Percentiles rank a stretch among this genome's conserved stretches.
These are phyloP conservation scores for Irena cyanogastra DNA, from an alignment of 2,113 vertebrate genomes.

Conservation along the genomic window DNA sequence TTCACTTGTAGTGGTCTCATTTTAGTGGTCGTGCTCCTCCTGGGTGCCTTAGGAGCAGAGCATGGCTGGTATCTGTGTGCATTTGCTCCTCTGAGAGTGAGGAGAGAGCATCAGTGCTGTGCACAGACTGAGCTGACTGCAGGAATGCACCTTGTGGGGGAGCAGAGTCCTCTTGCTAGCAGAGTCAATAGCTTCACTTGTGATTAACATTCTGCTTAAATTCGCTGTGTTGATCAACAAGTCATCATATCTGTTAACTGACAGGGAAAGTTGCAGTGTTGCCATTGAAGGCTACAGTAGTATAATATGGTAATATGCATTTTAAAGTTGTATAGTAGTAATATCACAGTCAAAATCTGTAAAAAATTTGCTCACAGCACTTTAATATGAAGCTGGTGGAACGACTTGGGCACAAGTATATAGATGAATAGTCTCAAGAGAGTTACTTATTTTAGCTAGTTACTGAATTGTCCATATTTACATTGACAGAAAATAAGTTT, in stretches of 20 bases:
- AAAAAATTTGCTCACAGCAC: not conserved
- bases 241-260: not conserved
- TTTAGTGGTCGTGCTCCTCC: accelerated
- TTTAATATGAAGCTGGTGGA: not conserved
- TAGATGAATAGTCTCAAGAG: not conserved
- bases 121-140: not conserved
- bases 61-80: no score
- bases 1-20: not conserved
- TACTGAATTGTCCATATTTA: not conserved
- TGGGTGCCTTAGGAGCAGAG: not conserved
- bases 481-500: not conserved
- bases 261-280: not conserved
- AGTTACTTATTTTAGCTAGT: not conserved
- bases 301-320: not conserved
- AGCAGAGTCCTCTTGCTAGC: not conserved
- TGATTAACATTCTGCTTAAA: not conserved
- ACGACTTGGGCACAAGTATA: not conserved
- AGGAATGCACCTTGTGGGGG: accelerated
- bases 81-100: not conserved
- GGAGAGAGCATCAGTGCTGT: not conserved
- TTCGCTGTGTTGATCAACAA: not conserved
- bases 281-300: not conserved
- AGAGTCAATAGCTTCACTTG: not conserved
- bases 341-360: not conserved
- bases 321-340: not conserved